Evolutionary conservation across 2,888 invertebrate genomes (phyloP), one percentile per base, ranked within the genome.

Genomic region (Gerris lacustris): DNA sequence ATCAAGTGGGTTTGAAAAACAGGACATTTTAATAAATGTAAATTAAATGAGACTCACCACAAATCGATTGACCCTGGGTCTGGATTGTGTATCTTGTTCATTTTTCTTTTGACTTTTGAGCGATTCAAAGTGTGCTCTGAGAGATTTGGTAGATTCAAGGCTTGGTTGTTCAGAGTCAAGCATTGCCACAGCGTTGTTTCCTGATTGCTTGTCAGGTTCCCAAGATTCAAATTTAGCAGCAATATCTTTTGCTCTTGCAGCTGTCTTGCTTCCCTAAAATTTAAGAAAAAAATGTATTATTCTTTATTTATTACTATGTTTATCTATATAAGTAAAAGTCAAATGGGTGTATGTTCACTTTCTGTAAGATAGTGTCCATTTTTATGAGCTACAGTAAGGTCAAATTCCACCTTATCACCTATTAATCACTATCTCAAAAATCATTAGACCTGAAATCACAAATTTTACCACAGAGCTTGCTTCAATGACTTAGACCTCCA

Each of bases 211-310:
- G 79, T 87, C 85, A 9, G 83, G 83, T 78, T 89, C 88, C 94
- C 94, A 94, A 78, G 89, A 85, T 81, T 95, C 94, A 82, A 94
- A 95, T 79, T 93, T 92, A 73, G 88, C 91, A 76, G 92, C 86
- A 78, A 95, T 83, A 74, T 90, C 88, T 80, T 89, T 92, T 31
- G 94, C 93, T 75, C 91, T 86, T 0, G 91, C 93, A 0, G 91
- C 85, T 75, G 18, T 18, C 18, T 64, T 87, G 87, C 77, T 89
- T 88, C 6, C 90, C 89, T 86, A 31, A 31, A 31, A 31, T 31
- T 86, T 77, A 66, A 74, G 68, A 72, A 72, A 45, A 71, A 55
- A 67, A 44, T 68, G 66, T 55, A 67, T n/a, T 45, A 63, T 9
- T n/a, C n/a, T n/a, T 6, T 44, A 71, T 43, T 5, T 31, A 18